A percentile compares a stretch with the other conserved stretches of the same genome.
Conservation (phyloP, 2,113 vertebrate genomes). For the Pseudorhombus dupliciocellatus region DNA sequence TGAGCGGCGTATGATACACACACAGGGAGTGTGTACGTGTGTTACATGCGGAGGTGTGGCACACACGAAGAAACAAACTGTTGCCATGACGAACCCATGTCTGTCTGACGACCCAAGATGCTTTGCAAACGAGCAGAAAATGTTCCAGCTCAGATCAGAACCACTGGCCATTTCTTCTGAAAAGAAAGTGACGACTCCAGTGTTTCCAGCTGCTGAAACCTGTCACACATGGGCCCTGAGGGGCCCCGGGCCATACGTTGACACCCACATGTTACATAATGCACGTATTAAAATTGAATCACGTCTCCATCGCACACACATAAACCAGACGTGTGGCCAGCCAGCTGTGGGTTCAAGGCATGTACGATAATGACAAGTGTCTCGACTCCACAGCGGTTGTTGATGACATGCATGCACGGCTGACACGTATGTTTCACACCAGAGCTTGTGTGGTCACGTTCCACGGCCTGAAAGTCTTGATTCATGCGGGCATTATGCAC, state of each 20-base stretch:
- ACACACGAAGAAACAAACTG: background rate
- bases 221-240: no score
- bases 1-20: background rate
- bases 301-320: background rate
- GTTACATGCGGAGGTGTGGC: constrained; percentile 1
- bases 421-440: constrained; percentile 53
- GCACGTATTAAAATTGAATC: background rate
- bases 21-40: background rate
- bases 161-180: background rate
- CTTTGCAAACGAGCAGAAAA: constrained; percentile 55
- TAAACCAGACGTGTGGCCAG: constrained; percentile 18
- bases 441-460: constrained; percentile 75
- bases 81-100: background rate
- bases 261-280: background rate
- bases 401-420: constrained; percentile 36
- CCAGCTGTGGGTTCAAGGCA: constrained; percentile 25
- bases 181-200: no score
- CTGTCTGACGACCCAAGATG: constrained; percentile 40
- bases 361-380: constrained; percentile 31
- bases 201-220: no score
- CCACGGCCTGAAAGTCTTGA: constrained; percentile 67
- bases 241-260: constrained; percentile 9
- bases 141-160: background rate
- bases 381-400: constrained; percentile 21
- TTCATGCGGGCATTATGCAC: constrained; percentile 75